These are phyloP conservation scores for Acestrorhynchus altus DNA, from an alignment of 2,797 vertebrate genomes.

Conservation along the genomic window DNA sequence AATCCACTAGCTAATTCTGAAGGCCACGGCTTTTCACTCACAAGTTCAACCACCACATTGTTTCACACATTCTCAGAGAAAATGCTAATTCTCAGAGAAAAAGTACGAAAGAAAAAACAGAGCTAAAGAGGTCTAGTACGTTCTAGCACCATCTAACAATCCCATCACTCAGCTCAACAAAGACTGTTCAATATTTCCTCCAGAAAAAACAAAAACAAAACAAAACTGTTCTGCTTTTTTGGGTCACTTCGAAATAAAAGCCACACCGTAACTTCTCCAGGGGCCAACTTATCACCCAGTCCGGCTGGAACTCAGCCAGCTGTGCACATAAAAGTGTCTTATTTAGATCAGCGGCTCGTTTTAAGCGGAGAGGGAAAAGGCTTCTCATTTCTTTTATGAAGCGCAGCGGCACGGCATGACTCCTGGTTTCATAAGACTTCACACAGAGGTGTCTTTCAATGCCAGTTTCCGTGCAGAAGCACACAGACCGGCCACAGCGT, in stretches of 20 bases:
- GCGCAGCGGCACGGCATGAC: slow-evolving; percentile 40
- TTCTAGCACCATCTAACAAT: slow-evolving; percentile 10
- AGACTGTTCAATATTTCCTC: slow-evolving; percentile 25
- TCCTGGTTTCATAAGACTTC: slow-evolving; percentile 37
- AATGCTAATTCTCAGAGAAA: slow-evolving; percentile 25
- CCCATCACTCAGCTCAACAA: slow-evolving; percentile 13
- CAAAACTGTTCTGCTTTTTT: too few species aligned
- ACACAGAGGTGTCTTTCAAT: slow-evolving; percentile 44
- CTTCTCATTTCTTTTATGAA: slow-evolving; percentile 36
- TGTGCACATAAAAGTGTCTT: slow-evolving; percentile 49
- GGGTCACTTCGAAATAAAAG: slow-evolving; percentile 54
- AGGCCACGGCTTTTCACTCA: slow-evolving; percentile 12
- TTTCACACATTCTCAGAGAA: slow-evolving; percentile 17
- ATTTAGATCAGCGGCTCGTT: slow-evolving; percentile 42
- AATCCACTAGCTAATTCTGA: neutral
- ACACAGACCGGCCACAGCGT: neutral
- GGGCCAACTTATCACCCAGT: slow-evolving; percentile 44
- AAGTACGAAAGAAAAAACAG: slow-evolving; percentile 18
- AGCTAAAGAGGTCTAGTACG: slow-evolving; percentile 11
- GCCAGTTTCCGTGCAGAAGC: neutral
- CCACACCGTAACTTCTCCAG: slow-evolving; percentile 23
- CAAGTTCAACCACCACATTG: slow-evolving; percentile 13
- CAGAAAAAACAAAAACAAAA: slow-evolving; percentile 32
- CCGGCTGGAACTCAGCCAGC: slow-evolving; percentile 40
- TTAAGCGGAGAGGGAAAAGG: neutral